Base-by-base conservation (phyloP, 2,113 vertebrate species). In the Oncorhynchus nerka region DNA sequence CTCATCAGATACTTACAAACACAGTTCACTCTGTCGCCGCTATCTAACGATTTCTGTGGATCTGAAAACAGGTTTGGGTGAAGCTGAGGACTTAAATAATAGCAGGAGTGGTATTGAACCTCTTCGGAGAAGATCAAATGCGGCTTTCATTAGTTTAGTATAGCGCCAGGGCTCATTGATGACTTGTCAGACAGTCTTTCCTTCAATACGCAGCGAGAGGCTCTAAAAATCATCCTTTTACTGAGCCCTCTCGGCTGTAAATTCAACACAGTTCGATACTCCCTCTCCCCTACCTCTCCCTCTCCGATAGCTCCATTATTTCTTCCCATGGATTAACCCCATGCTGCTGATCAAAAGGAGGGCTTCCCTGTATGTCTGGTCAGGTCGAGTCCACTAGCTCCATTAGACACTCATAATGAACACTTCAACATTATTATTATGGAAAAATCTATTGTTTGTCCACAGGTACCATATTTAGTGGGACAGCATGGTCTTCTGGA, bases 101-200 rank as follows among this genome's bases (percentile, higher is more conserved):
- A 92, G 91, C 88, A 83, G 85, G 91, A 91, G 88, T 89, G 89
- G 88, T 93, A 92, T 93, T 89, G 92, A 94, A 90, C 87, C 89
- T 91, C 89, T 87, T 92, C 90, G 85, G 80, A 79, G 79, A 88
- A 93, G 92, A 93, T 94, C 91, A 93, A 92, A 92, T 92, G 91
- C 88, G 89, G 91, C 92, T 93, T 93, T 94, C 92, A 92, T 93
- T 93, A 94, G 92, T 93, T 93, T 92, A 93, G 92, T 91, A 92
- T 90, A 92, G 91, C 90, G 80, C 88, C 83, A 84, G 88, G 89
- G 84, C 87, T 87, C 91, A 93, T 93, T 90, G 93, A 94, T 89
- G 91, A 93, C 90, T 92, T 93, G 92, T 93, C 92, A 93, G 91
- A 92, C 90, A 90, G 90, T 88, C 91, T 91, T 89, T 89, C 90